These are phyloP conservation scores for Limonius californicus DNA, from an alignment of 1,140 invertebrate species.

Conservation along the genomic window DNA sequence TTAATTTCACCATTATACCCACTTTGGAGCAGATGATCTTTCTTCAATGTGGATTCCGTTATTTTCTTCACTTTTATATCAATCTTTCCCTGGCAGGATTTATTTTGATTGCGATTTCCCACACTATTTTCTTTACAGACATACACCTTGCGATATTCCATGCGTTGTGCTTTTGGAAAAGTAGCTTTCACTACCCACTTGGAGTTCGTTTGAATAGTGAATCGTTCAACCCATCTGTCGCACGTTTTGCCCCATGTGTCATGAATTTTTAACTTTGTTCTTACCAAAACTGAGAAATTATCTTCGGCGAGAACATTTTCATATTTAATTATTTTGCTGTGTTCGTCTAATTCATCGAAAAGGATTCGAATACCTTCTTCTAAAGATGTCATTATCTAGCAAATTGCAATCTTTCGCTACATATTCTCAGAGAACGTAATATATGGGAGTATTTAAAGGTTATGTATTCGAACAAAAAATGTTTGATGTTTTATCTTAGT, in stretches of 20 bases:
- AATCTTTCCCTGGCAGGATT: not conserved
- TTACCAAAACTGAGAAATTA: not conserved
- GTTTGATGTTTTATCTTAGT: no score
- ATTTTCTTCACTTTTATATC: conserved; percentile 5
- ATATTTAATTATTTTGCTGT: conserved; percentile 8
- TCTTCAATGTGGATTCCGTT: not conserved
- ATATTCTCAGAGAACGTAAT: no score
- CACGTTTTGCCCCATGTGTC: conserved; percentile 3
- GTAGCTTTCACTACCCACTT: conserved; percentile 12
- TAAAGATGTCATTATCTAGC: not conserved
- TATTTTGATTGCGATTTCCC: not conserved
- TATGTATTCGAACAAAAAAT: no score
- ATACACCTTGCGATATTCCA: conserved; percentile 14
- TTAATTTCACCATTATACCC: conserved; percentile 12
- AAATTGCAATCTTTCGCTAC: no score
- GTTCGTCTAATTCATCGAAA: conserved; percentile 3
- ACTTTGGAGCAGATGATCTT: not conserved
- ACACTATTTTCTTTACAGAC: conserved; percentile 9
- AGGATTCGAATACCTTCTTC: conserved; percentile 1
- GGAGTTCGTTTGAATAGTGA: conserved; percentile 11
- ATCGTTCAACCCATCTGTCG: conserved; percentile 6
- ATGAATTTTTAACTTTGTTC: not conserved
- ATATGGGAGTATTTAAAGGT: no score
- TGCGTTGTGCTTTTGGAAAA: conserved; percentile 9
- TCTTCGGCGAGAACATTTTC: not conserved